Evolutionary conservation across 2,113 vertebrate species (phyloP), one percentile per base, ranked within the genome.

Genomic region (Pygathrix nemaeus): DNA sequence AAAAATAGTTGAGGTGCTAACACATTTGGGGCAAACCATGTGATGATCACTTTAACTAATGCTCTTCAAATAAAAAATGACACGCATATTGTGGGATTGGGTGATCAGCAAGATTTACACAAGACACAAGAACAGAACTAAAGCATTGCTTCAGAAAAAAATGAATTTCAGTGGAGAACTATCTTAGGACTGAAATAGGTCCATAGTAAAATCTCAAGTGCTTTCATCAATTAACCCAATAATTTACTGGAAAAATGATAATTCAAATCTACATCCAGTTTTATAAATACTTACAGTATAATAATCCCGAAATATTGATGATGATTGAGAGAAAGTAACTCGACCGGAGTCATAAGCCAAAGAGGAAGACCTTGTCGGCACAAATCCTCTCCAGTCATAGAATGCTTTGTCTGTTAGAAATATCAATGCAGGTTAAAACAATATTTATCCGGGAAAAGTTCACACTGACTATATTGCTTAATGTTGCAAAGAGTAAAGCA

Each of bases 321-420:
- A 85, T 70, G 89, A 6, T 64, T 0, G 61, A 55, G 84, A 50
- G 45, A 88, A n/a, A 82, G 12, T 80, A 38, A 40, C 6, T 30
- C 12, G 55, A 81, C 8, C 3, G 3, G 38, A 40, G 20, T 45
- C 48, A 4, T 0, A 10, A 81, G 73, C 0, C 6, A n/a, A 52
- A 17, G 0, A 25, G 17, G 38, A 57, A 94, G 68, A 30, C 50
- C 12, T 97, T 81, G 55, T 38, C 23, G 81, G 43, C 68, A 97
- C 18, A 52, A 80, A 0, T 4, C 96, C 96, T 97, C 95, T 98
- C 98, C 97, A 98, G 4, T 98, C 97, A 13, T 45, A 68, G 50
- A 98, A 55, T 45, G 14, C 0, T 75, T 50, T 97, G 21, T 81
- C 98, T 98, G 90, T 88, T 95, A 68, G 72, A 97, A 98, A 96